Percentiles rank a stretch among this genome's conserved stretches.
Evolutionary conservation across 2,113 vertebrate species (phyloP).

Genomic region (Penelope pileata): DNA sequence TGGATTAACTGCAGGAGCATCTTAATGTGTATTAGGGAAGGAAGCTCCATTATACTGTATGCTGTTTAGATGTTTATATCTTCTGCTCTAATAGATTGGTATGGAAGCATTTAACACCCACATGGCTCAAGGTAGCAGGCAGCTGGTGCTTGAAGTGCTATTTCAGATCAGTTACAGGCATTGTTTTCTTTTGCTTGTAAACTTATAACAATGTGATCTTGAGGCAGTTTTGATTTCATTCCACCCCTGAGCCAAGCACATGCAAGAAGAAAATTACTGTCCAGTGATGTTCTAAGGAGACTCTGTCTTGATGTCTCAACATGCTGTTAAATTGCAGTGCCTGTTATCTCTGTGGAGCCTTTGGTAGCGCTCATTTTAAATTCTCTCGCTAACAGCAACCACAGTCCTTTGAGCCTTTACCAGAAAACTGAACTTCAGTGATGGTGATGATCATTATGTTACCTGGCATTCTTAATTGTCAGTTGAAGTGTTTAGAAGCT

Average conservation of each 20-base stretch:
- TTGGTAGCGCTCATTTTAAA: not conserved
- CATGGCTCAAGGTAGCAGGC: not conserved
- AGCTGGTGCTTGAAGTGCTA: not conserved
- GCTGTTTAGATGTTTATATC: not conserved
- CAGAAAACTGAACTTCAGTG: conserved; percentile 3
- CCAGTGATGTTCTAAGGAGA: not conserved
- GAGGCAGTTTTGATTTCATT: not conserved
- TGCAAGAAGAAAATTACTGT: not conserved
- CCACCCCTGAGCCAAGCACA: not conserved
- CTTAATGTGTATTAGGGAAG: not conserved
- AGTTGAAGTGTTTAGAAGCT: not conserved
- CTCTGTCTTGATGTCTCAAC: not conserved
- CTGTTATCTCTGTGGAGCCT: not conserved
- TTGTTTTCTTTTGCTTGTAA: not conserved
- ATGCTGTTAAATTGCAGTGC: not conserved
- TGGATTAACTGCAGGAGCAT: not conserved
- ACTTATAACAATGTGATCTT: not conserved
- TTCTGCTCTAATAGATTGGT: not conserved
- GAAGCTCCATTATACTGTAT: not conserved
- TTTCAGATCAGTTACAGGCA: not conserved
- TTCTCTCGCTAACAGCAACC: not conserved
- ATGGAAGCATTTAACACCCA: not conserved
- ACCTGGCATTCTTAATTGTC: not conserved
- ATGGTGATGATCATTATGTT: not conserved
- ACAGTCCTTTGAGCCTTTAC: not conserved